phyloP scores from a whole-genome alignment of 2,888 invertebrate genomes.

The Apodemia hepburni region DNA sequence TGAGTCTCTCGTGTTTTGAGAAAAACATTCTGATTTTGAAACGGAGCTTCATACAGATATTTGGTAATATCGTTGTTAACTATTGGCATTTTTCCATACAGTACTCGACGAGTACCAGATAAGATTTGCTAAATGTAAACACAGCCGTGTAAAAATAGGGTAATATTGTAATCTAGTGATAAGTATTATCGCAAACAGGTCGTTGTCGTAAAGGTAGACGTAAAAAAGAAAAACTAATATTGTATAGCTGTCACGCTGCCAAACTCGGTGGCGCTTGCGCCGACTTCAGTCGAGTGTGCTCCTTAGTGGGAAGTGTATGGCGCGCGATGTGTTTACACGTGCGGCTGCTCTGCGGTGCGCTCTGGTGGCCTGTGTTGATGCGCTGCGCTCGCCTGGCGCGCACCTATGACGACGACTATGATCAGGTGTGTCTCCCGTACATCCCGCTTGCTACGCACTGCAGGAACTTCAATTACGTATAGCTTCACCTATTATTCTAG shows the following conservation, averaged over 20 bases:
- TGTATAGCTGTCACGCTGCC: slow-evolving; percentile 70
- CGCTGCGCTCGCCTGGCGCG: slow-evolving; percentile 65
- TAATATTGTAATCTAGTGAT: slow-evolving; percentile 19
- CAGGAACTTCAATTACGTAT: slow-evolving; percentile 50
- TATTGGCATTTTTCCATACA: slow-evolving; percentile 3
- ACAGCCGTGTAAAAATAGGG: slow-evolving; percentile 22
- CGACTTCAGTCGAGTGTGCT: slow-evolving; percentile 73
- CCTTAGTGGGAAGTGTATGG: slow-evolving; percentile 76
- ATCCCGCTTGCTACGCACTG: slow-evolving; percentile 58
- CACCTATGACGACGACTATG: slow-evolving; percentile 72
- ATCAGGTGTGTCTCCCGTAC: slow-evolving; percentile 65
- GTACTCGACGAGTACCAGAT: background rate
- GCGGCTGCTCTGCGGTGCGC: slow-evolving; percentile 74
- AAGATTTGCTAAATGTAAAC: slow-evolving; percentile 29
- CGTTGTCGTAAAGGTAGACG: slow-evolving; percentile 46
- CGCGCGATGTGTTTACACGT: slow-evolving; percentile 76
- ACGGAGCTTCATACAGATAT: background rate
- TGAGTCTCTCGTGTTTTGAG: background rate
- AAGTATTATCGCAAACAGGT: slow-evolving; percentile 26
- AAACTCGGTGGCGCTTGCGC: slow-evolving; percentile 62
- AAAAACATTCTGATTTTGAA: background rate
- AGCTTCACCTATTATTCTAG: slow-evolving; percentile 48
- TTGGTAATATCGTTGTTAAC: background rate
- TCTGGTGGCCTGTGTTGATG: slow-evolving; percentile 74
- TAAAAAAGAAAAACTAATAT: slow-evolving; percentile 62